phyloP scores from a whole-genome alignment of 2,113 vertebrate genomes.

The Scomber colias region DNA sequence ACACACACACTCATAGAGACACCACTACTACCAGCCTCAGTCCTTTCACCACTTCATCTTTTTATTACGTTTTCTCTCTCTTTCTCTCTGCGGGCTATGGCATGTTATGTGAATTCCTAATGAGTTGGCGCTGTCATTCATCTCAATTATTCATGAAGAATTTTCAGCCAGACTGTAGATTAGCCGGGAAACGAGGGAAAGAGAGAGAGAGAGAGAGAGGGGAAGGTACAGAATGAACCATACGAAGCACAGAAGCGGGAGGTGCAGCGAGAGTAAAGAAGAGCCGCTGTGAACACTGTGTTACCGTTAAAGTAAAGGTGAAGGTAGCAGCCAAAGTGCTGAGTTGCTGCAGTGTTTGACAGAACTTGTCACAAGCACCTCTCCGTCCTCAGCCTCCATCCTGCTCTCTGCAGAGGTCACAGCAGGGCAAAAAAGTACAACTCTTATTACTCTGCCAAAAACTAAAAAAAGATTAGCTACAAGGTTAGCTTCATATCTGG shows the following conservation, averaged over 20 bases:
- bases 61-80: constrained; percentile 53
- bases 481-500: no score
- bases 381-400: constrained; percentile 11
- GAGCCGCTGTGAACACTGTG: constrained; percentile 28
- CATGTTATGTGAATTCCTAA: constrained; percentile 72
- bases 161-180: constrained; percentile 70
- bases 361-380: constrained; percentile 15
- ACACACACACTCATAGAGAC: background rate
- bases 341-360: constrained; percentile 53
- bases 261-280: background rate
- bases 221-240: constrained; percentile 17
- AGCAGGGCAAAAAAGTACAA: background rate
- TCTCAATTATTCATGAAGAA: constrained; percentile 79
- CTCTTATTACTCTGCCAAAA: background rate
- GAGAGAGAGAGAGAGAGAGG: background rate
- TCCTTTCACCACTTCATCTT: constrained; percentile 47
- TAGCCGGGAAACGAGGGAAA: constrained; percentile 21
- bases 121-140: constrained; percentile 69
- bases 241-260: constrained; percentile 1
- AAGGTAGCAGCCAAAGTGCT: constrained; percentile 61
- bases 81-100: constrained; percentile 40
- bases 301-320: constrained; percentile 34
- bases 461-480: background rate
- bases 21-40: background rate
- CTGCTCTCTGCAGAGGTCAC: constrained; percentile 30